Evolutionary conservation across 2,113 vertebrate genomes (phyloP).

Genomic region (Pipra filicauda): DNA sequence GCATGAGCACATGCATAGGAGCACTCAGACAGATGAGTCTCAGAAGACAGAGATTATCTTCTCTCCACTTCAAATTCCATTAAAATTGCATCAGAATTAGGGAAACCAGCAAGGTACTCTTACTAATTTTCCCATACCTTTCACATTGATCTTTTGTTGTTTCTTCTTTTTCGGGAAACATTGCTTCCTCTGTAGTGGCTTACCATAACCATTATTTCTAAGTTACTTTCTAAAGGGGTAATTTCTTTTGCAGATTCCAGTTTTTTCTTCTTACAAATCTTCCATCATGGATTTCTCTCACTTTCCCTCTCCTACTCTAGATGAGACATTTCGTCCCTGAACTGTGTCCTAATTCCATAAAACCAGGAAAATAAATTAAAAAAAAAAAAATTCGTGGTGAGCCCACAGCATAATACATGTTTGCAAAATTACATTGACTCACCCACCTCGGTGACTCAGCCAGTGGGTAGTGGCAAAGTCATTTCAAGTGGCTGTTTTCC

Average conservation of each 20-base stretch:
- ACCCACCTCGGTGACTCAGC: slow-evolving; percentile 55
- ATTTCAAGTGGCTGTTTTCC: slow-evolving; percentile 37
- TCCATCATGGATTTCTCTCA: not conserved
- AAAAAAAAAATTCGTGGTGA: not conserved
- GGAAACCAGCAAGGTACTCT: not conserved
- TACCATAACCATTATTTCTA: not conserved
- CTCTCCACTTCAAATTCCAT: not conserved
- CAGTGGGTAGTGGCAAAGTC: slow-evolving; percentile 29
- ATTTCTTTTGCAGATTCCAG: not conserved
- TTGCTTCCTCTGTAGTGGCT: not conserved
- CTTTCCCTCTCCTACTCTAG: not conserved
- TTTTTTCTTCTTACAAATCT: not conserved
- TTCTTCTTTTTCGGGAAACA: not conserved
- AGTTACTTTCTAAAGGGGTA: not conserved
- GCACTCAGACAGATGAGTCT: not conserved
- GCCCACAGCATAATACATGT: not conserved
- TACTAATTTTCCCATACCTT: not conserved
- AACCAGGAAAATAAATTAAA: not conserved
- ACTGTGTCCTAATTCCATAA: not conserved
- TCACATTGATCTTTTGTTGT: not conserved
- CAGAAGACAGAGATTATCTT: not conserved
- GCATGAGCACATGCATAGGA: not conserved
- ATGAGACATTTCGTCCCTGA: not conserved
- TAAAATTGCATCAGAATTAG: not conserved
- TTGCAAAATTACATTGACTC: slow-evolving; percentile 28